Evolutionary conservation across 2,888 invertebrate species (phyloP).

Genomic region (Tenthredo scrophulariae): DNA sequence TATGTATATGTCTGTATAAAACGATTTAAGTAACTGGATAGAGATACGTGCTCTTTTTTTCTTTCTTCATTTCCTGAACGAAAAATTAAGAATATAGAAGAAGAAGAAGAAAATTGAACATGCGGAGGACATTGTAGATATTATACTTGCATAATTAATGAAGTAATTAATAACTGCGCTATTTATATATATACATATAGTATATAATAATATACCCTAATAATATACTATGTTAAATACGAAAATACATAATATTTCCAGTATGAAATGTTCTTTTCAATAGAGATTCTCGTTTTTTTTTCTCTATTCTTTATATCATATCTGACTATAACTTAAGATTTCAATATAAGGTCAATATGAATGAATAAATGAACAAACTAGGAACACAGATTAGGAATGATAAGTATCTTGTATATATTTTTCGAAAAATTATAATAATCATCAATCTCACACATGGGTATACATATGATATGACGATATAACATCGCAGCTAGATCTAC

Average conservation of each 20-base stretch:
- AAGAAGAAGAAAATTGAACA: not conserved
- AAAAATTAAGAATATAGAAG: not conserved
- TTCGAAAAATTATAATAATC: not conserved
- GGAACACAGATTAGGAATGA: not conserved
- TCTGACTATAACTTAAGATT: not conserved
- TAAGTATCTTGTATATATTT: slow-evolving; percentile 4
- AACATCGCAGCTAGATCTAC: not conserved
- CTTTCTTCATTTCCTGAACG: not conserved
- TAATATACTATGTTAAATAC: slow-evolving; percentile 15
- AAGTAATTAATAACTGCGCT: not conserved
- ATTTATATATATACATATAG: not conserved
- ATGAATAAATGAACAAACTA: not conserved
- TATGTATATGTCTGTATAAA: no score
- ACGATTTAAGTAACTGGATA: no score
- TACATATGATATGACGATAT: not conserved
- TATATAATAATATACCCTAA: not conserved
- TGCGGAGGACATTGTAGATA: not conserved
- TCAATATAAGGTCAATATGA: not conserved
- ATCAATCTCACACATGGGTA: not conserved
- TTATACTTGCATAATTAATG: not conserved
- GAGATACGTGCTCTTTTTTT: no score
- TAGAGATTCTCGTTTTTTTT: not conserved
- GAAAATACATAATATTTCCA: slow-evolving; percentile 26
- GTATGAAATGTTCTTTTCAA: not conserved
- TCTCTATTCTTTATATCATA: not conserved